These are phyloP conservation scores for Trichonephila inaurata DNA, from an alignment of 1,140 invertebrate genomes.

Conservation along the genomic window DNA sequence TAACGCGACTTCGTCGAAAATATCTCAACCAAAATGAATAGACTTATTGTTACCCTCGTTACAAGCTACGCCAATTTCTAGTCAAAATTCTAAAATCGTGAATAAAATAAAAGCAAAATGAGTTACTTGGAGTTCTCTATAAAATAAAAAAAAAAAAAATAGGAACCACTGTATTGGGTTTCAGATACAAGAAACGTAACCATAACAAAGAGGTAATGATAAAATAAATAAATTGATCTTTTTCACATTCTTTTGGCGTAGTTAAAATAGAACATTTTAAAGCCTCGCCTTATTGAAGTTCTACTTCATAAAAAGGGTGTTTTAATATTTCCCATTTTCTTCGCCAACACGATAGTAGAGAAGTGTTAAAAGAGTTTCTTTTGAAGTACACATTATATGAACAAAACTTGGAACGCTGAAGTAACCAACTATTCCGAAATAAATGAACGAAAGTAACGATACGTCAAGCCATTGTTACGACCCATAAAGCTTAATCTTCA, in stretches of 20 bases:
- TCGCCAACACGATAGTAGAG: neutral
- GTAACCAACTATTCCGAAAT: constrained; percentile 21
- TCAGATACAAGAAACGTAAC: neutral
- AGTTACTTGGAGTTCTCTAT: too few species aligned
- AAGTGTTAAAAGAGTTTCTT: neutral
- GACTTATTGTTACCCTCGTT: too few species aligned
- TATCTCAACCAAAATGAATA: too few species aligned
- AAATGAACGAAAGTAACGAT: constrained; percentile 33
- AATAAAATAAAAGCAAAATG: too few species aligned
- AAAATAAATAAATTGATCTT: neutral
- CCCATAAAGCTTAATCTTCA: constrained; percentile 55
- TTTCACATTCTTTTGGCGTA: neutral
- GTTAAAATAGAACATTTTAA: neutral
- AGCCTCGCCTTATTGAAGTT: neutral
- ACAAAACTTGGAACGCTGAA: neutral
- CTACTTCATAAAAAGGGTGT: neutral
- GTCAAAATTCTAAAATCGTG: too few species aligned
- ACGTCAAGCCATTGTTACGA: constrained; percentile 33
- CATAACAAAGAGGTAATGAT: neutral
- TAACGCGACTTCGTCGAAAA: too few species aligned
- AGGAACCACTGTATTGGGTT: too few species aligned
- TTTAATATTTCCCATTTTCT: neutral
- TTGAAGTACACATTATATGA: constrained; percentile 21
- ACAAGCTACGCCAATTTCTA: too few species aligned
- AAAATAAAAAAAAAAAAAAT: too few species aligned